Conservation (phyloP, 2,888 invertebrate genomes). For the Gastrophysa polygoni region DNA sequence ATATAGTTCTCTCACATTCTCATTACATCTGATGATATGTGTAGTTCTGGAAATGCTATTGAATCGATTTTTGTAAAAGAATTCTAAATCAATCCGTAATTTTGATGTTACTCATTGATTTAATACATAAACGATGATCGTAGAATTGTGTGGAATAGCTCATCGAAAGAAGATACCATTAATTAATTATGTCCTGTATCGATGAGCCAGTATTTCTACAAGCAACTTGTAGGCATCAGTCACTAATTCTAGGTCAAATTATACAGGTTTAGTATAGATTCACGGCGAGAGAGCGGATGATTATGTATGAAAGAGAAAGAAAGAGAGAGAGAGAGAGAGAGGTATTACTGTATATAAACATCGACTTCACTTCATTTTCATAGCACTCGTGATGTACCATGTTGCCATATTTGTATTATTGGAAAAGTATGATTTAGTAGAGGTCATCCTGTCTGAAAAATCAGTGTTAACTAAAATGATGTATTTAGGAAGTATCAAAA, state of each 20-base stretch:
- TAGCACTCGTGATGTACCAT: conserved; percentile 50
- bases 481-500: no score
- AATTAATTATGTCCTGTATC: conserved; percentile 48
- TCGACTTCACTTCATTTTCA: conserved; percentile 51
- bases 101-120: background rate
- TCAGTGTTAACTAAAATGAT: background rate
- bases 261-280: conserved; percentile 48
- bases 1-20: no score
- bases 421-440: conserved; percentile 24
- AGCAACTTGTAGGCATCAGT: conserved; percentile 53
- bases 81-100: no score
- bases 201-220: conserved; percentile 57
- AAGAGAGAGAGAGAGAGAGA: conserved; percentile 25
- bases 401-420: conserved; percentile 48
- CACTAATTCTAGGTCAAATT: conserved; percentile 58
- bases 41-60: no score
- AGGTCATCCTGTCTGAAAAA: conserved; percentile 8
- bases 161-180: conserved; percentile 23
- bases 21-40: no score
- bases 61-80: no score
- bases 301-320: conserved; percentile 4
- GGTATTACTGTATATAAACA: conserved; percentile 42
- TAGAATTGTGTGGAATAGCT: conserved; percentile 9
- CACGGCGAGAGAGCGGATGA: conserved; percentile 38
- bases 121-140: background rate